A percentile compares a stretch with the other conserved stretches of the same genome.
Conservation (phyloP, 2,888 invertebrate genomes). For the Apamea monoglypha region DNA sequence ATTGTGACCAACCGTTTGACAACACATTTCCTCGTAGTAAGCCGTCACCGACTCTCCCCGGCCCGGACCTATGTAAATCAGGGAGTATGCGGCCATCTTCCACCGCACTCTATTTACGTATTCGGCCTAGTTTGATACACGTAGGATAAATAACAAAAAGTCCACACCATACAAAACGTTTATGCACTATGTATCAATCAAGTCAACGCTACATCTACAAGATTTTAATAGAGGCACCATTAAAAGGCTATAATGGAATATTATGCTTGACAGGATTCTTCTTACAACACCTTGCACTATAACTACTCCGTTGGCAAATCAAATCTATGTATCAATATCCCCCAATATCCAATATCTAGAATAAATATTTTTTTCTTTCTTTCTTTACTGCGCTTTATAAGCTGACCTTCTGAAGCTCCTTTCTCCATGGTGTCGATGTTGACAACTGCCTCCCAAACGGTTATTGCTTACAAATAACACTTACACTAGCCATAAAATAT, state of each 20-base stretch:
- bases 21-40: constrained; percentile 19
- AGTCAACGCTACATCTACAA: neutral
- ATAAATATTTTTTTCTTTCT: neutral
- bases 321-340: neutral
- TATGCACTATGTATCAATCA: neutral
- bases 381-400: neutral
- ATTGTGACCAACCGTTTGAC: constrained; percentile 16
- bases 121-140: neutral
- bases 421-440: constrained; percentile 31
- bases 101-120: constrained; percentile 12
- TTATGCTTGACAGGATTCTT: neutral
- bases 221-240: neutral
- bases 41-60: neutral
- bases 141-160: constrained; percentile 14
- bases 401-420: constrained; percentile 10
- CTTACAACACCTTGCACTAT: neutral
- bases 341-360: too few species aligned
- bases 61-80: constrained; percentile 50
- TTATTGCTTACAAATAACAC: constrained; percentile 59
- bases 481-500: constrained; percentile 56
- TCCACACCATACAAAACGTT: constrained; percentile 9
- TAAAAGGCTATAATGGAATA: neutral
- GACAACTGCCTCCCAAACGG: constrained; percentile 55
- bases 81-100: constrained; percentile 14
- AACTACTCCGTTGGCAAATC: neutral